Evolutionary conservation across 2,888 invertebrate genomes (phyloP).

Genomic region (Epirrhoe alternata): DNA sequence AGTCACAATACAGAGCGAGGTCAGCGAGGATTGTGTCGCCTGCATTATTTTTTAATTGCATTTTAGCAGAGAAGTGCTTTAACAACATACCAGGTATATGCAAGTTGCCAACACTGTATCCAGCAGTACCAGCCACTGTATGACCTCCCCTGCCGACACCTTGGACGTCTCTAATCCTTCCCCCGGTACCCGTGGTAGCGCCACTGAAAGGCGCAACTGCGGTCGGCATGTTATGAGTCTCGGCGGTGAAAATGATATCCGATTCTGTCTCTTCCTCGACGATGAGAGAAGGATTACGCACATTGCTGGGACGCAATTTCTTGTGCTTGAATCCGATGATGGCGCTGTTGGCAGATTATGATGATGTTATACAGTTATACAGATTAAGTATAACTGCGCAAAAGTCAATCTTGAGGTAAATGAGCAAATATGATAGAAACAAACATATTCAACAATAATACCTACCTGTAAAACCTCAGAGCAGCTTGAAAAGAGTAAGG

Average conservation of each 20-base stretch:
- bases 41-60: no score
- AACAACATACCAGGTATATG: slow-evolving; percentile 90
- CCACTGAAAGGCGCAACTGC: slow-evolving; percentile 99
- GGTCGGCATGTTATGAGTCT: slow-evolving; percentile 99
- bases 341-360: slow-evolving; percentile 85
- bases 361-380: no score
- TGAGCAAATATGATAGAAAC: no score
- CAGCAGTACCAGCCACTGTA: slow-evolving; percentile 97
- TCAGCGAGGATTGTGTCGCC: no score
- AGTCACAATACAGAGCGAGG: no score
- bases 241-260: slow-evolving; percentile 98
- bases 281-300: slow-evolving; percentile 86
- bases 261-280: slow-evolving; percentile 86
- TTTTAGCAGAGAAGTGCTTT: not conserved
- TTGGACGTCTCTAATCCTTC: slow-evolving; percentile 97
- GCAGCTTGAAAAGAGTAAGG: slow-evolving; percentile 14
- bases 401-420: no score
- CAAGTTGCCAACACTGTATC: slow-evolving; percentile 97
- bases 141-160: slow-evolving; percentile 97
- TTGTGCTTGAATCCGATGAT: slow-evolving; percentile 92
- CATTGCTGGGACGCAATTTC: slow-evolving; percentile 87
- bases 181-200: slow-evolving; percentile 99
- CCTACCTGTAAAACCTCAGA: slow-evolving; percentile 1
- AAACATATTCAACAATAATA: not conserved
- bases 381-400: not conserved